Percentiles rank a stretch among this genome's conserved stretches.
phyloP scores from a whole-genome alignment of 1,140 invertebrate species.

The Drusus annulatus region DNA sequence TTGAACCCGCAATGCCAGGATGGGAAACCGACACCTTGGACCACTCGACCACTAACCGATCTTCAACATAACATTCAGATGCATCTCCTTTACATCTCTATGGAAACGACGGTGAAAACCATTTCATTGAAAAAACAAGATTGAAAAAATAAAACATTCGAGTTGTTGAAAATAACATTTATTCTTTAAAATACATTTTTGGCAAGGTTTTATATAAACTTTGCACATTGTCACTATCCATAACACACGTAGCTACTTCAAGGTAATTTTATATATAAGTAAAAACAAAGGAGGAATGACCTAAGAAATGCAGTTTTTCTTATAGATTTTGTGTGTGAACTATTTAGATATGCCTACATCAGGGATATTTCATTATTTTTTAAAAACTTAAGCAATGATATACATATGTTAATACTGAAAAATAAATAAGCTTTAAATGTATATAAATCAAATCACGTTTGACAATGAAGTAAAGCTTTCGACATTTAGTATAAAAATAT shows the following conservation, averaged over 20 bases:
- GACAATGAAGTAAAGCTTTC: constrained; percentile 46
- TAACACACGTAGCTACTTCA: constrained; percentile 32
- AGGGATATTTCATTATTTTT: neutral
- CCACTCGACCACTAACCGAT: no score
- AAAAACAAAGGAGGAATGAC: constrained; percentile 46
- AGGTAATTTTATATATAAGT: constrained; percentile 30
- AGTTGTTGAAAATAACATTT: constrained; percentile 35
- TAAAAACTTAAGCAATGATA: neutral
- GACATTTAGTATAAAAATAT: constrained; percentile 32
- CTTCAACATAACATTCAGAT: no score
- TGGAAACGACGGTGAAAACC: no score
- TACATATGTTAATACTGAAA: constrained; percentile 45
- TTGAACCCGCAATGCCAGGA: no score
- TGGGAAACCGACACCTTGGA: no score
- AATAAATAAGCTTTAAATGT: constrained; percentile 45
- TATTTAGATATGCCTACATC: neutral
- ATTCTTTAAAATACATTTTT: constrained; percentile 50
- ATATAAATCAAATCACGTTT: constrained; percentile 44
- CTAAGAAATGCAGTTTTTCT: constrained; percentile 43
- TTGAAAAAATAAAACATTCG: neutral
- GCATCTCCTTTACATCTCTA: no score
- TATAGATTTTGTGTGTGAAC: neutral
- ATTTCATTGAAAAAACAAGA: no score
- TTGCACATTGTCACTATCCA: constrained; percentile 47
- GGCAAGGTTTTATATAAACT: constrained; percentile 46